Base-by-base conservation (phyloP, 2,113 vertebrate species). In the Siniperca knerii region DNA sequence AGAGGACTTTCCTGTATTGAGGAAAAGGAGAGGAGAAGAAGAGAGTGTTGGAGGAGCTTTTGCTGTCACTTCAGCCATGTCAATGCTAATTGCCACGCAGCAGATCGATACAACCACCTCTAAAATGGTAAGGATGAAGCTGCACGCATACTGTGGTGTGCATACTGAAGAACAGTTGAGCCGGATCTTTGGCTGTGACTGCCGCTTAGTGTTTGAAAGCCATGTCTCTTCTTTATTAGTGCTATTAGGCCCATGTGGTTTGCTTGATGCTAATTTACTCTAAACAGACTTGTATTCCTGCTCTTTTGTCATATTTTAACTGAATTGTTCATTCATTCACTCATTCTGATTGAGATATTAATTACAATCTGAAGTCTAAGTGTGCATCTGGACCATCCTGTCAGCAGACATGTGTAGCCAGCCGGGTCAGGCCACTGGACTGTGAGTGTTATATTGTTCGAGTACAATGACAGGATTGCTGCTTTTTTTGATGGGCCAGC, bases 61-160 rank as follows among this genome's bases (percentile, higher is more conserved):
- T 8, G 29, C 42, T 68, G 60, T 81, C 79, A 44, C 87, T 82
- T 90, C 83, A 77, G 84, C 68, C 1, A 93, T 92, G 89, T 95
- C 92, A 0, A 88, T 95, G 88, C 93, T 96, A 79, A 94, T 96
- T 71, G 93, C 85, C 42, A 91, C 95, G 76, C 94, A 95, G 18
- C 79, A 95, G 46, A 91, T 95, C 61, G 91, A 94, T 40, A 91
- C 88, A 67, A 83, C 93, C 69, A 44, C 81, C 80, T 94, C 93
- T 77, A 94, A 94, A 85, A 92, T 91, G 94, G 95, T 95, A 93
- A 95, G 95, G 42, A 44, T 61, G 62, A 57, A 62, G 46, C 54
- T 60, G 77, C 74, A 20, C 64, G 58, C 21, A 6, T 46, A 11
- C 64, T 72, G 69, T 79, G 13, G 55, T 33, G 35, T 82, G 81